Percentiles rank a stretch among this genome's conserved stretches.
Conservation (phyloP, 1,140 invertebrate species). For the Cephus cinctus region DNA sequence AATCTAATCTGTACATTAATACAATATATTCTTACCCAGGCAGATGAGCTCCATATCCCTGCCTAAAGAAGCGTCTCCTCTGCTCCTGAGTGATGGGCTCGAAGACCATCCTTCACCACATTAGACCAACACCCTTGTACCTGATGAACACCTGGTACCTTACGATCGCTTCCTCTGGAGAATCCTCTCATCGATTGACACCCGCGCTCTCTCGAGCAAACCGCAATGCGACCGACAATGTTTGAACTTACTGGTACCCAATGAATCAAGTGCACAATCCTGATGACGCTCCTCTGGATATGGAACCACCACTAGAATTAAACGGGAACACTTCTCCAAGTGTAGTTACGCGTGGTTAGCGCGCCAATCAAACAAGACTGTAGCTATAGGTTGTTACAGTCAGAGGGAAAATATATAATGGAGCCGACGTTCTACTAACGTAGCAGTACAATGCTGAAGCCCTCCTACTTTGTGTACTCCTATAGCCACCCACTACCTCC, state of each 20-base stretch:
- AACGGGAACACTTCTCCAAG: conserved; percentile 7
- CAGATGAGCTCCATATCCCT: conserved; percentile 46
- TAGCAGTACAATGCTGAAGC: too few relatives aligned
- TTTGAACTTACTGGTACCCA: too few relatives aligned
- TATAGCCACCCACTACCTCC: conserved; percentile 25
- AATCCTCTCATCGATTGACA: neutral
- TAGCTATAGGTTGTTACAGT: too few relatives aligned
- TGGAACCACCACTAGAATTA: neutral
- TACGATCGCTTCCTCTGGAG: neutral
- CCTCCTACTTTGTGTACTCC: too few relatives aligned
- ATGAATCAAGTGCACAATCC: too few relatives aligned
- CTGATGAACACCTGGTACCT: neutral
- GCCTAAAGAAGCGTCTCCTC: conserved; percentile 41
- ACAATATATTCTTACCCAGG: conserved; percentile 41
- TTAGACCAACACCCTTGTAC: neutral
- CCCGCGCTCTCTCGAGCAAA: neutral
- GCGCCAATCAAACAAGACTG: conserved; percentile 45
- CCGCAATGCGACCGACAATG: neutral
- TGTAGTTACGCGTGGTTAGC: conserved; percentile 28
- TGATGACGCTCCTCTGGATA: too few relatives aligned
- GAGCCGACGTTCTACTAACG: conserved; percentile 30
- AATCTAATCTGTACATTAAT: conserved; percentile 6
- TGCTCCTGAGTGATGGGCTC: conserved; percentile 43
- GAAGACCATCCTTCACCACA: conserved; percentile 49
- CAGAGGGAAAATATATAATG: conserved; percentile 29